These are phyloP conservation scores for Champsocephalus esox DNA, from an alignment of 2,797 vertebrate genomes.

Conservation along the genomic window DNA sequence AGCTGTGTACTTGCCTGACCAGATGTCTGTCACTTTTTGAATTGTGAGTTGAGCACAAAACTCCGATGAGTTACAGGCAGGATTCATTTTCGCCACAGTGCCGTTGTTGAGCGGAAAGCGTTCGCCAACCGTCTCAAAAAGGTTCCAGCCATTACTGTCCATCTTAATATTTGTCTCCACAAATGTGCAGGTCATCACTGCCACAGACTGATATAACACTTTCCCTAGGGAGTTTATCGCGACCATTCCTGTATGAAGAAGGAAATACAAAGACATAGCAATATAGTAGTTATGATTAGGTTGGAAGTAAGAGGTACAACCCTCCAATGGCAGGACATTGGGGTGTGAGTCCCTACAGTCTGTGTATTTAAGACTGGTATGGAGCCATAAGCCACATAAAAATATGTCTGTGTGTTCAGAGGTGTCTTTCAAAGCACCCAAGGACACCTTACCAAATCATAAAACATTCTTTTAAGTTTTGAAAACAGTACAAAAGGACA, in stretches of 20 bases:
- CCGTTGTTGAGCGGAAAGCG: conserved; percentile 57
- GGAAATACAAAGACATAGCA: background rate
- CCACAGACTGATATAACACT: conserved; percentile 37
- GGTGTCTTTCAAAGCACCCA: too few relatives aligned
- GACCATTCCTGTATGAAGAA: conserved; percentile 71
- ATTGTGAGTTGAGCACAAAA: conserved; percentile 43
- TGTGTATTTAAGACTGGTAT: background rate
- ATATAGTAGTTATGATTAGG: background rate
- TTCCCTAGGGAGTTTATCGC: conserved; percentile 25
- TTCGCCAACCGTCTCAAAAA: background rate
- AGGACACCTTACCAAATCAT: too few relatives aligned
- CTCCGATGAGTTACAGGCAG: rapidly evolving
- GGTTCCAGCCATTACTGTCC: conserved; percentile 48
- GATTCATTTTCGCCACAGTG: conserved; percentile 35
- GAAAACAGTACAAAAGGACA: too few relatives aligned
- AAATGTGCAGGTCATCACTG: conserved; percentile 58
- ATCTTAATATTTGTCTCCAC: conserved; percentile 24
- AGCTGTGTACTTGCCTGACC: conserved; percentile 61
- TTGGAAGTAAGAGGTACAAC: background rate
- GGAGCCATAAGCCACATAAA: too few relatives aligned
- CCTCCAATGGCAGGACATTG: background rate
- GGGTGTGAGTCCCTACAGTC: background rate
- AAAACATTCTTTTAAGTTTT: too few relatives aligned
- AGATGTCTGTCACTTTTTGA: conserved; percentile 15
- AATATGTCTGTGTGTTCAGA: too few relatives aligned